These are phyloP conservation scores for Zaprionus taronus DNA, from an alignment of 1,140 invertebrate species.

Conservation along the genomic window DNA sequence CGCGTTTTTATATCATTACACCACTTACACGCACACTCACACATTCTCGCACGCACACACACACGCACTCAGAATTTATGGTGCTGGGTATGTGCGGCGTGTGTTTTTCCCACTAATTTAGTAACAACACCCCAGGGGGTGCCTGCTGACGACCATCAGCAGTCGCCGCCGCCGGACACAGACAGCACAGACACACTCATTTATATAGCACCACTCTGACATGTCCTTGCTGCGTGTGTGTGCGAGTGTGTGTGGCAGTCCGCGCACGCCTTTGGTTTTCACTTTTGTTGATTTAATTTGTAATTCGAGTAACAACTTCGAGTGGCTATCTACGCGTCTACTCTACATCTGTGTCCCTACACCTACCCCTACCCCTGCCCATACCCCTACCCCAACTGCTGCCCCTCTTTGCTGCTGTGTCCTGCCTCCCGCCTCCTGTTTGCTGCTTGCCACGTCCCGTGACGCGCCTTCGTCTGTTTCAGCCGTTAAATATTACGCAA, in stretches of 20 bases:
- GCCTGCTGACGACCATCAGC: slow-evolving; percentile 35
- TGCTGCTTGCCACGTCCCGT: not conserved
- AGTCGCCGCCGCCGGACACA: not conserved
- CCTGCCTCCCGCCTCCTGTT: not conserved
- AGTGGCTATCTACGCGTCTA: slow-evolving; percentile 48
- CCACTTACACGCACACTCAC: slow-evolving; percentile 34
- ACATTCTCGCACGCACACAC: not conserved
- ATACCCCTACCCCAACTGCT: not conserved
- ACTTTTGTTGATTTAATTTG: slow-evolving; percentile 79
- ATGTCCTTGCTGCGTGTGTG: slow-evolving; percentile 55
- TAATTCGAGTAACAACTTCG: slow-evolving; percentile 76
- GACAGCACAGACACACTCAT: slow-evolving; percentile 36
- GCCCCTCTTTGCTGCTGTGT: not conserved
- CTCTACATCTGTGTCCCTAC: not conserved
- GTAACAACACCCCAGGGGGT: slow-evolving; percentile 75
- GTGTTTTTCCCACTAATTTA: slow-evolving; percentile 78
- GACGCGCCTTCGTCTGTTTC: slow-evolving; percentile 26
- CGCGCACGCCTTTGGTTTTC: slow-evolving; percentile 53
- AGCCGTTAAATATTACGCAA: slow-evolving; percentile 74
- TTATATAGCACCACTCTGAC: slow-evolving; percentile 59
- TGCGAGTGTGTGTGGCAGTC: slow-evolving; percentile 7
- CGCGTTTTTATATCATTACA: slow-evolving; percentile 76
- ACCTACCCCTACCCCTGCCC: not conserved
- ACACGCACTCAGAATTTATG: slow-evolving; percentile 49
- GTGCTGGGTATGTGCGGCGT: slow-evolving; percentile 28